phyloP scores from a whole-genome alignment of 35 echinoderm and acorn worm genomes.

The Apostichopus japonicus region DNA sequence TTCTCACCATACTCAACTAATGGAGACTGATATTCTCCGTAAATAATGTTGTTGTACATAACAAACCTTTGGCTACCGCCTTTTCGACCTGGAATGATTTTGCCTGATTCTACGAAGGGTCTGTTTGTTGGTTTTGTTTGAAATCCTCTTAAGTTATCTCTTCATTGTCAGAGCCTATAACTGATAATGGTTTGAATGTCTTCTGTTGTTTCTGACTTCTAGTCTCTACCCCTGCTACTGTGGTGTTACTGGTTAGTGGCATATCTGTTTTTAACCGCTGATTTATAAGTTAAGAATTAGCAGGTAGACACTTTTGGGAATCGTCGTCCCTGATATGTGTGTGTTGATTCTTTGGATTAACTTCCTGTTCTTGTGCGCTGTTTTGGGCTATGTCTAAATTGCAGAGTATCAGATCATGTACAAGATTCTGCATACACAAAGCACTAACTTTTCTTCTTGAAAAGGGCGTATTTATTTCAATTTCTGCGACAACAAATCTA shows the following conservation, averaged over 20 bases:
- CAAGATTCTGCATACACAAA: constrained; percentile 48
- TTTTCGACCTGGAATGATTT: background rate
- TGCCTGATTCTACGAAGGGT: constrained; percentile 21
- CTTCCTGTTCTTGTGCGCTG: background rate
- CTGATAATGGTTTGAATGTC: too few relatives aligned
- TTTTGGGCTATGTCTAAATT: constrained; percentile 34
- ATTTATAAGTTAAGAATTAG: too few relatives aligned
- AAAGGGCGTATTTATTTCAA: constrained; percentile 52
- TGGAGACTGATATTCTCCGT: constrained; percentile 34
- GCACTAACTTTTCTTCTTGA: constrained; percentile 24
- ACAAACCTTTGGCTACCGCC: constrained; percentile 32
- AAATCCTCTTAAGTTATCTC: background rate
- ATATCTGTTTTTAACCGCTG: too few relatives aligned
- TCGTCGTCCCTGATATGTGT: too few relatives aligned
- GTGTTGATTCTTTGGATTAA: background rate
- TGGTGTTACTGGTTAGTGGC: too few relatives aligned
- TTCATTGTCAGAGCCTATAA: background rate
- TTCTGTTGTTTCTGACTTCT: too few relatives aligned
- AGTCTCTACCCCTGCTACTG: too few relatives aligned
- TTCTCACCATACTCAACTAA: background rate
- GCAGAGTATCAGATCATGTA: constrained; percentile 68
- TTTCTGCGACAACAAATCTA: background rate
- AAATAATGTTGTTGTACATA: constrained; percentile 6
- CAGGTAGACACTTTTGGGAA: too few relatives aligned
- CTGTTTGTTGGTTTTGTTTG: background rate